These are phyloP conservation scores for Sylvilagus bachmani DNA, from an alignment of 2,113 vertebrate genomes.

Conservation along the genomic window DNA sequence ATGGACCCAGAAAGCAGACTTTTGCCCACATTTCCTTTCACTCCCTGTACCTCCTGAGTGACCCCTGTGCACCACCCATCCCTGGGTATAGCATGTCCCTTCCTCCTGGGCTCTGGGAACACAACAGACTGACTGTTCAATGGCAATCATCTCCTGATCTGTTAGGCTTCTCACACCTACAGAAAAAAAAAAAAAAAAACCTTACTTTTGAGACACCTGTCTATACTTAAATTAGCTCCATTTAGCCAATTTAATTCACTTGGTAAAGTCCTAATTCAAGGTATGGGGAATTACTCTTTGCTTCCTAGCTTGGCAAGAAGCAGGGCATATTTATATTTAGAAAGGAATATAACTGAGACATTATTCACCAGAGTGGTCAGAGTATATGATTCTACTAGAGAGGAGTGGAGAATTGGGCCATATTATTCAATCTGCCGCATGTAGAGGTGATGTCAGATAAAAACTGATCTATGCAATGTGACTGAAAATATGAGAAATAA, in stretches of 20 bases:
- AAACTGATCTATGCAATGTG: neutral
- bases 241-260: conserved; percentile 5
- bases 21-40: neutral
- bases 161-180: neutral
- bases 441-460: neutral
- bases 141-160: neutral
- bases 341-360: neutral
- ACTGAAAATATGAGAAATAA: conserved; percentile 2
- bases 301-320: neutral
- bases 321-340: neutral
- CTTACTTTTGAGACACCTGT: neutral
- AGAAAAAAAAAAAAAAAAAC: neutral
- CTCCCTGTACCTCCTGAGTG: neutral
- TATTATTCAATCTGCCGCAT: neutral
- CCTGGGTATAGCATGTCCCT: too few species aligned
- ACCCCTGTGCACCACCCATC: neutral
- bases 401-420: neutral
- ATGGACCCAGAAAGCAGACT: neutral
- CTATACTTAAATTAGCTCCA: neutral
- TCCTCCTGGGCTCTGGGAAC: neutral
- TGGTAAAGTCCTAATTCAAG: neutral
- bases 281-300: neutral
- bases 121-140: neutral
- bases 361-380: neutral
- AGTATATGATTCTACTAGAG: neutral